These are phyloP conservation scores for Pholis gunnellus DNA, from an alignment of 2,113 vertebrate species.

Conservation along the genomic window DNA sequence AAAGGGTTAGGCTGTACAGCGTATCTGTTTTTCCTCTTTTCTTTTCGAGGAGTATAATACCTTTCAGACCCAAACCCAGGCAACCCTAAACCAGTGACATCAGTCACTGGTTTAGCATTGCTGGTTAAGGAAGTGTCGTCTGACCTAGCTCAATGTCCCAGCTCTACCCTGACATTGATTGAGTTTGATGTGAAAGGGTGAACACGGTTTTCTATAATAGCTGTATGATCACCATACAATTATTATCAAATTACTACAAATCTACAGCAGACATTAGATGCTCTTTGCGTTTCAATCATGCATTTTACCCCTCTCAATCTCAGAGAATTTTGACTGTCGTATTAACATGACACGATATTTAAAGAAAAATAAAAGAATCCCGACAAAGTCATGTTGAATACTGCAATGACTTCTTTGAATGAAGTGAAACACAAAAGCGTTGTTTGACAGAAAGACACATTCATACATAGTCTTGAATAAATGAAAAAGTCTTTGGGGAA, in stretches of 20 bases:
- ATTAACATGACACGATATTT: not conserved
- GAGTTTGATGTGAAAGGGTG: conserved; percentile 3
- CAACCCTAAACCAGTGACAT: conserved; percentile 11
- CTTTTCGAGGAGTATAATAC: conserved; percentile 41
- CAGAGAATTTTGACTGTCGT: not conserved
- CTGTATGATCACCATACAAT: not conserved
- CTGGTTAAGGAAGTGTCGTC: not conserved
- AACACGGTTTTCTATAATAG: not conserved
- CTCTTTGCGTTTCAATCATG: not conserved
- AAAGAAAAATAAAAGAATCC: not conserved
- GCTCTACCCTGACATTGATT: not conserved
- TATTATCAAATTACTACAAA: not conserved
- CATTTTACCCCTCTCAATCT: not conserved
- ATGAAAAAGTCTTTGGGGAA: not conserved
- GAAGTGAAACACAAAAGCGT: not conserved
- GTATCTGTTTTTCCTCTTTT: conserved; percentile 58
- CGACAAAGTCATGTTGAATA: not conserved
- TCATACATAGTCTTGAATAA: not conserved
- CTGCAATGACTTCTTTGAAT: not conserved
- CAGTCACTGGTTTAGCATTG: not conserved
- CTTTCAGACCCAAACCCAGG: conserved; percentile 34
- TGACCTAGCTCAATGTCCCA: conserved; percentile 7
- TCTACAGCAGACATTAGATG: not conserved
- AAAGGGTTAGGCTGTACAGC: conserved; percentile 72
- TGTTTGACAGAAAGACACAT: not conserved